phyloP scores from a whole-genome alignment of 2,888 invertebrate species.

The Sminthurides aquaticus region DNA sequence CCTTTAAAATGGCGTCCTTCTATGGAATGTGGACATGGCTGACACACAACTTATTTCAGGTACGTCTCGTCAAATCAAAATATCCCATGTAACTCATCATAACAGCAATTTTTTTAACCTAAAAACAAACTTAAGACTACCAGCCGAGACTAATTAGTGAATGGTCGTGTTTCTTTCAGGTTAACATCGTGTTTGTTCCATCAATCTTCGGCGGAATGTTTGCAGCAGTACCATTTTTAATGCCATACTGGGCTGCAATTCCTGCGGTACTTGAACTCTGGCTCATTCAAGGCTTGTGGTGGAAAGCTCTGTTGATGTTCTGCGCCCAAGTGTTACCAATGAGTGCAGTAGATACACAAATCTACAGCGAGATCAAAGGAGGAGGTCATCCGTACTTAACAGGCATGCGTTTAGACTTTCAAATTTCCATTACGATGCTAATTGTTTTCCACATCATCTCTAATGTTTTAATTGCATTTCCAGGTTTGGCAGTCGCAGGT shows the following conservation, averaged over 20 bases:
- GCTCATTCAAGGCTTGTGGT: conserved; percentile 77
- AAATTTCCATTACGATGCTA: conserved; percentile 13
- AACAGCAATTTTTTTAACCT: neutral
- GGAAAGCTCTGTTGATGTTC: conserved; percentile 72
- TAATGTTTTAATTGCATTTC: conserved; percentile 83
- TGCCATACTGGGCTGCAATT: conserved; percentile 89
- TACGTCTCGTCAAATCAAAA: too few relatives aligned
- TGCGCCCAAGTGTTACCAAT: conserved; percentile 61
- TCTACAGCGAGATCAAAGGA: conserved; percentile 94
- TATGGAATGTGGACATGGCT: conserved; percentile 98
- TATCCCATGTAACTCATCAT: too few relatives aligned
- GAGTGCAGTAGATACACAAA: conserved; percentile 86
- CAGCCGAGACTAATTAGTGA: neutral
- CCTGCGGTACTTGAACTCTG: conserved; percentile 92
- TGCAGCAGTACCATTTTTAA: conserved; percentile 91
- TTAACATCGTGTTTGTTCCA: conserved; percentile 90
- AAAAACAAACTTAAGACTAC: neutral
- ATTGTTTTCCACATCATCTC: neutral
- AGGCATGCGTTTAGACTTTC: conserved; percentile 8
- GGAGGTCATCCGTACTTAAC: conserved; percentile 37
- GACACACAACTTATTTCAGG: conserved; percentile 87
- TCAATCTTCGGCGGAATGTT: conserved; percentile 85
- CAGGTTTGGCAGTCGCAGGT: conserved; percentile 92
- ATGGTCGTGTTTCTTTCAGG: conserved; percentile 14
- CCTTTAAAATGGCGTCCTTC: conserved; percentile 92